Percentiles rank a stretch among this genome's conserved stretches.
Evolutionary conservation across 2,797 vertebrate species (phyloP).

Genomic region (Sandelia bainsii): DNA sequence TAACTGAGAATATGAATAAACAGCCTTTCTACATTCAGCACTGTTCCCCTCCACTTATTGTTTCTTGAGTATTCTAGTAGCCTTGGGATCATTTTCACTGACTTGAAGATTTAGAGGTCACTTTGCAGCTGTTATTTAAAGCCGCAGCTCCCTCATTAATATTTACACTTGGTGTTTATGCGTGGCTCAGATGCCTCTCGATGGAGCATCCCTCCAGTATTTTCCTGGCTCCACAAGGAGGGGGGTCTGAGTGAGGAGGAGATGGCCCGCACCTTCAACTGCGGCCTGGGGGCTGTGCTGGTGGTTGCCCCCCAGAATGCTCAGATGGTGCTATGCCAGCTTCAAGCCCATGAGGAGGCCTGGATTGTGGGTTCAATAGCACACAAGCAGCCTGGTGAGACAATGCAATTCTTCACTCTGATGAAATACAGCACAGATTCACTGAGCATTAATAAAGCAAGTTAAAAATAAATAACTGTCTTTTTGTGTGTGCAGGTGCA

Average conservation of each 20-base stretch:
- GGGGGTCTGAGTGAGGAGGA: conserved; percentile 92
- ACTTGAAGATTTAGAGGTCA: not conserved
- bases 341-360: conserved; percentile 84
- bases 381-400: conserved; percentile 83
- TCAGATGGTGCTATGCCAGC: conserved; percentile 84
- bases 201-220: conserved; percentile 92
- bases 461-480: not conserved
- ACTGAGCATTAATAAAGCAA: not conserved
- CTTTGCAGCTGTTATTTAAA: not conserved
- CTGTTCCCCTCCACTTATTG: not conserved
- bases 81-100: not conserved
- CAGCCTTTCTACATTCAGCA: not conserved
- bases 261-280: conserved; percentile 95
- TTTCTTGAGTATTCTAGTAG: not conserved
- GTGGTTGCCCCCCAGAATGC: conserved; percentile 86
- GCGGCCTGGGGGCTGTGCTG: conserved; percentile 91
- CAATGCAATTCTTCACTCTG: no score
- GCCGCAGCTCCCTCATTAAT: not conserved
- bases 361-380: conserved; percentile 91
- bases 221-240: conserved; percentile 92
- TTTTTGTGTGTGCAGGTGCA: conserved; percentile 55
- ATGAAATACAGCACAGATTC: not conserved
- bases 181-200: conserved; percentile 86
- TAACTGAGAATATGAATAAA: conserved; percentile 3
- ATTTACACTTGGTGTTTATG: not conserved